A percentile compares a stretch with the other conserved stretches of the same genome.
Evolutionary conservation across 2,113 vertebrate genomes (phyloP).

Genomic region (Bucco capensis): DNA sequence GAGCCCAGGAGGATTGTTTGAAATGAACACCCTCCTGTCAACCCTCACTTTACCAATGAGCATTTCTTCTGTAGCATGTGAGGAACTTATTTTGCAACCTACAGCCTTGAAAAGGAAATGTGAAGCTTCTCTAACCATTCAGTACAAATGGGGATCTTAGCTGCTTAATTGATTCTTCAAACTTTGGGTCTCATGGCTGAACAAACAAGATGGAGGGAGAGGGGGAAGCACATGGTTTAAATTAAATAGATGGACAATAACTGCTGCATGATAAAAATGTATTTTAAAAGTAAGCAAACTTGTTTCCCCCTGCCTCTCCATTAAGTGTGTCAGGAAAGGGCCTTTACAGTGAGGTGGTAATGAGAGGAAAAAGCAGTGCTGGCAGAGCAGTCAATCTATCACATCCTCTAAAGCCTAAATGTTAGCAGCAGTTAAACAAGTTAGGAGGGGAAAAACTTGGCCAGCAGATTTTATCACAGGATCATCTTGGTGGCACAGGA

Average conservation of each 20-base stretch:
- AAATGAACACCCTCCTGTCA: not conserved
- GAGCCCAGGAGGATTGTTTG: not conserved
- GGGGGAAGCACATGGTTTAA: slow-evolving; percentile 12
- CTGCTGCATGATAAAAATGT: slow-evolving; percentile 35
- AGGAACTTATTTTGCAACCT: not conserved
- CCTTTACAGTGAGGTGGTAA: slow-evolving; percentile 48
- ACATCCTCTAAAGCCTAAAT: not conserved
- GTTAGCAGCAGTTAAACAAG: slow-evolving; percentile 33
- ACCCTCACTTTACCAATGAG: not conserved
- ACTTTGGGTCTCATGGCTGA: not conserved
- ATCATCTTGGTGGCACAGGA: not conserved
- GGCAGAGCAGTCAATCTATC: slow-evolving; percentile 34
- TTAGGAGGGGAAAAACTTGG: slow-evolving; percentile 11
- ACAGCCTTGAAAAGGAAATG: not conserved
- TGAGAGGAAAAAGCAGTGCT: slow-evolving; percentile 47
- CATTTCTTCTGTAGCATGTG: not conserved
- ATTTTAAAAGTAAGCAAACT: slow-evolving; percentile 47
- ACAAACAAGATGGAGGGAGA: not conserved
- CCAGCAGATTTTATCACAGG: slow-evolving; percentile 33
- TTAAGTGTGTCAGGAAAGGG: slow-evolving; percentile 53
- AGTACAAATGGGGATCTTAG: not conserved
- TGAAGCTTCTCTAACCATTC: slow-evolving; percentile 23
- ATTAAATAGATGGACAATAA: slow-evolving; percentile 22
- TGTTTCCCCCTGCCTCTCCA: slow-evolving; percentile 24
- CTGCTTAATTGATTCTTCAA: not conserved